Base-by-base conservation (phyloP, 2,113 vertebrate species). In the Haemorhous mexicanus region DNA sequence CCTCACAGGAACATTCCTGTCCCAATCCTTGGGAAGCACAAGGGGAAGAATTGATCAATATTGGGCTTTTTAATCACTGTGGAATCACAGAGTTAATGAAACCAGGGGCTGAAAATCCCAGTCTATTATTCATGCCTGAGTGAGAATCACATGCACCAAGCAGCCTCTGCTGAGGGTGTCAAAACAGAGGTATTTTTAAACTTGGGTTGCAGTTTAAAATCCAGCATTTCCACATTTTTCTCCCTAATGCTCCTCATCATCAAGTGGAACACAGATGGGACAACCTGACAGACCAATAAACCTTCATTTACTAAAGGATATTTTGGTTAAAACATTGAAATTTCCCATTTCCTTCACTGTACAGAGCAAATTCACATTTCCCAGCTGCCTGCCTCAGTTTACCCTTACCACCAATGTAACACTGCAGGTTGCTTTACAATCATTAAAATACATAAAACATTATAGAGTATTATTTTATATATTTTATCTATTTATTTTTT, bases 121-220 rank as follows among this genome's bases (percentile, higher is more conserved):
- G 24, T 79, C 91, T 82, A 35, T 93, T 79, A n/a, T 23, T 93
- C 62, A 28, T 12, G 84, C 73, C 81, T 21, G 58, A 79, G 66
- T 7, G 46, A 62, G 77, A 61, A 83, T 64, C 94, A 94, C 22
- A 5, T 87, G 94, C 70, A 68, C n/a, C 55, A 8, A 67, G 10
- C 76, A 73, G 80, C 58, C 69, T 52, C 84, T 44, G 80, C 94
- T 61, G 26, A 69, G 28, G 58, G 61, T 58, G 81, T 61, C 70
- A 93, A 46, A 94, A 49, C 62, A 64, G 13, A 44, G 76, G 21
- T 69, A 86, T 74, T 94, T 94, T 93, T 74, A 87, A 87, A 84
- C 41, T 30, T 20, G 80, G 83, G 43, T 55, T 47, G 18, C 21
- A 30, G 27, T 75, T 62, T 24, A 10, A 61, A 94, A 84, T 27